Base-by-base conservation (phyloP, 2,797 vertebrate species). In the Hippoglossus hippoglossus region DNA sequence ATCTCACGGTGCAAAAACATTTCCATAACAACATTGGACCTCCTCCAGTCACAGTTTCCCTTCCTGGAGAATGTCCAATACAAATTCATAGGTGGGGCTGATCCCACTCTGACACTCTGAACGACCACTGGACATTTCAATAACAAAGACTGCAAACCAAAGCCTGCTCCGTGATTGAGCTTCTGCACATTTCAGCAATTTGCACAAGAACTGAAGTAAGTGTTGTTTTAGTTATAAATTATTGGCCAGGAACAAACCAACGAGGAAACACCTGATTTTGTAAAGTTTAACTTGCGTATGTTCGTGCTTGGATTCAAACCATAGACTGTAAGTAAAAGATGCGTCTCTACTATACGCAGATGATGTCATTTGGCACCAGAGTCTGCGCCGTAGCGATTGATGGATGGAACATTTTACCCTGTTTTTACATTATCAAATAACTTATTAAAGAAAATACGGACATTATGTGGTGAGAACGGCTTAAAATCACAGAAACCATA, bases 1-100 rank as follows among this genome's bases (percentile, higher is more conserved):
- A 76, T 97, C 66, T 95, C 95, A 49, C 91, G 92, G 92, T 96
- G 96, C 73, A 92, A 93, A 66, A 88, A 94, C 18, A 91, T 96
- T 67, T 94, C 88, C 0, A 58, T 90, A 24, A 75, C 89, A 1
- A 85, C 91, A 0, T 79, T 96, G 47, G 94, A 95, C 58, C 83
- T 56, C 56, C 91, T 97, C 25, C 95, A 96, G 11, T 91, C 92
- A 1, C 91, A 91, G 67, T 91, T 96, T 62, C 95, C 94, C 59
- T 94, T 94, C 67, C 79, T 96, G 74, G 94, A 95, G 67, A 94
- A 93, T 0, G 21, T 96, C 71, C 87, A 95, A 51, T 93, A 88
- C 66, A 90, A 80, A 21, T 94, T 92, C n/a, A 87, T 94, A 59
- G 92, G 94, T 11, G 95, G 93, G 36, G 80, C 90, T 12, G 93